Evolutionary conservation across 2,888 invertebrate species (phyloP).

Genomic region (Erebia aethiops): DNA sequence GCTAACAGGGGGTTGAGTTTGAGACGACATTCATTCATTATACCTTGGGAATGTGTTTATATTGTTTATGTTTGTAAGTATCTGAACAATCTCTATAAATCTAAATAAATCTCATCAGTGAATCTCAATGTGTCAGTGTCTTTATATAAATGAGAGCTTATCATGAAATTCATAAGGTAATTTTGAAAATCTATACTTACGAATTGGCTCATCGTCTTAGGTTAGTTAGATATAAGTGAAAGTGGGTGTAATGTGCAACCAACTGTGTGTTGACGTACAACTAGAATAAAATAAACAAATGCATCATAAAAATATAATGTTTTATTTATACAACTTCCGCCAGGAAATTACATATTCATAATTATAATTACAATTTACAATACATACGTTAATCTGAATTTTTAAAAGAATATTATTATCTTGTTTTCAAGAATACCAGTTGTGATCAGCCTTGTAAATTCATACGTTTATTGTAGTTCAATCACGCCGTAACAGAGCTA

Average conservation of each 20-base stretch:
- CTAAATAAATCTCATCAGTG: neutral
- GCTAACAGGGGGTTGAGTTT: neutral
- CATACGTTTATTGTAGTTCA: too few species aligned
- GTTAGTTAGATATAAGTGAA: conserved; percentile 7
- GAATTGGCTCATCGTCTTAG: neutral
- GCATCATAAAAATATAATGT: conserved; percentile 2
- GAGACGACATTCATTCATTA: neutral
- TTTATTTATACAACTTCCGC: conserved; percentile 4
- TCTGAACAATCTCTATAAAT: neutral
- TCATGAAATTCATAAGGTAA: neutral
- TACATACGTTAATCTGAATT: neutral
- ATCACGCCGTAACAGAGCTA: too few species aligned
- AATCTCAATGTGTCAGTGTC: conserved; percentile 1
- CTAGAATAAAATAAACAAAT: conserved; percentile 7
- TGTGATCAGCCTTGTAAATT: too few species aligned
- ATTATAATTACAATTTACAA: conserved; percentile 2
- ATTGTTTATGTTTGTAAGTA: neutral
- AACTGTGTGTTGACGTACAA: conserved; percentile 3
- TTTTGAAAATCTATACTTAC: neutral
- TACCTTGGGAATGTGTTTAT: neutral
- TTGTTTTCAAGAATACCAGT: too few species aligned
- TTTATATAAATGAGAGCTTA: conserved; percentile 1
- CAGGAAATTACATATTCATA: neutral
- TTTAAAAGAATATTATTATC: neutral
- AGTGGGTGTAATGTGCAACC: neutral